Percentiles rank a stretch among this genome's conserved stretches.
These are phyloP conservation scores for Colletes gigas DNA, from an alignment of 1,140 invertebrate species.

Conservation along the genomic window DNA sequence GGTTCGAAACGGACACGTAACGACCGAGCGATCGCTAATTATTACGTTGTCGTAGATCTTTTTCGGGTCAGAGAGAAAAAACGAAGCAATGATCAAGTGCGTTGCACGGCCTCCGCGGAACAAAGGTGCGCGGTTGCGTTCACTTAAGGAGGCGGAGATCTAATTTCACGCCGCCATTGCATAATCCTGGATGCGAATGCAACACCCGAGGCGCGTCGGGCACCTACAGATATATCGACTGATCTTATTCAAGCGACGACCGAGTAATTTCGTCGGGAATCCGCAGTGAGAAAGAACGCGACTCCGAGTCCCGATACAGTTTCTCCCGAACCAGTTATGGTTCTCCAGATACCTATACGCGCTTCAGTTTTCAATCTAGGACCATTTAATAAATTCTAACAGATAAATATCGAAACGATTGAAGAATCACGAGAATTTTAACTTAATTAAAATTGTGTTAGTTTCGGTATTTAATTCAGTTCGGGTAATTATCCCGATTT, in stretches of 20 bases:
- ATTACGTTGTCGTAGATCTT: background rate
- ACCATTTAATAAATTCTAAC: no score
- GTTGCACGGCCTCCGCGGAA: background rate
- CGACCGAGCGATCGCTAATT: background rate
- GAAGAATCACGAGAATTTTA: no score
- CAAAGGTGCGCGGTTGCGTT: slow-evolving; percentile 26
- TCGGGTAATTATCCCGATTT: no score
- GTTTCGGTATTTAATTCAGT: no score
- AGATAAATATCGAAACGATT: background rate
- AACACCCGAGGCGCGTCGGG: slow-evolving; percentile 17
- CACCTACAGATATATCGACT: slow-evolving; percentile 11
- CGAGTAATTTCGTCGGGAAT: slow-evolving; percentile 21
- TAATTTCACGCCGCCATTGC: slow-evolving; percentile 24
- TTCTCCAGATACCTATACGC: background rate
- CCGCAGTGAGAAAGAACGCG: background rate
- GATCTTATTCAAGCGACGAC: slow-evolving; percentile 13
- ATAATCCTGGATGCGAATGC: slow-evolving; percentile 23
- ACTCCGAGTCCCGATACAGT: background rate
- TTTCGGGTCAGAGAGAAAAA: background rate
- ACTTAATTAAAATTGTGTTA: no score
- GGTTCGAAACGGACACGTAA: background rate
- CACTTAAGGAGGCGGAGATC: slow-evolving; percentile 31
- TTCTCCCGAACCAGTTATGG: background rate
- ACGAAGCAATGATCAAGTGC: background rate
- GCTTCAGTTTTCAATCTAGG: slow-evolving; percentile 19